Percentiles rank a stretch among this genome's conserved stretches.
Conservation (phyloP, 1,140 invertebrate genomes). For the Drosophila ambigua region DNA sequence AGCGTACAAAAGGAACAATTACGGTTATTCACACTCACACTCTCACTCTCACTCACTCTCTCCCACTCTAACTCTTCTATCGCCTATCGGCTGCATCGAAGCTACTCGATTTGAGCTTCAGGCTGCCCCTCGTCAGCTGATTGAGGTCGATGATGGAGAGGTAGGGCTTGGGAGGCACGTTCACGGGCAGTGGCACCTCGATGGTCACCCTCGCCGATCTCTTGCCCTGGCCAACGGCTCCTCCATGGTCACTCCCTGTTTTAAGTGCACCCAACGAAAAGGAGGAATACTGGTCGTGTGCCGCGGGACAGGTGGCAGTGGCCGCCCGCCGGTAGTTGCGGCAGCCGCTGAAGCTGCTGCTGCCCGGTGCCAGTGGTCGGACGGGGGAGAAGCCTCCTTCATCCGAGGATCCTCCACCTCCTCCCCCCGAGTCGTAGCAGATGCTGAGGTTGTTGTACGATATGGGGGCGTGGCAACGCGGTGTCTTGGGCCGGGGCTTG, state of each 20-base stretch:
- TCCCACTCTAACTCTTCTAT: constrained; percentile 15
- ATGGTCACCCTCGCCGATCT: constrained; percentile 46
- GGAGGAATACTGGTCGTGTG: constrained; percentile 69
- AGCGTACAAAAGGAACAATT: constrained; percentile 32
- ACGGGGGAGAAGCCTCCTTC: constrained; percentile 80
- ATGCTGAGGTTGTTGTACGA: constrained; percentile 86
- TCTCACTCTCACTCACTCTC: background rate
- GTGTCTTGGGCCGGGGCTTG: constrained; percentile 85
- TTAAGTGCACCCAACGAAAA: constrained; percentile 67
- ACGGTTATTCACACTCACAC: background rate
- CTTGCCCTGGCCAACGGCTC: constrained; percentile 32
- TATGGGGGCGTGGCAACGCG: constrained; percentile 86
- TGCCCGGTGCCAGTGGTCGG: constrained; percentile 66
- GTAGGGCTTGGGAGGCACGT: constrained; percentile 85
- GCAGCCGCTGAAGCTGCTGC: constrained; percentile 76
- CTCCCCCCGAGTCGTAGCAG: constrained; percentile 85
- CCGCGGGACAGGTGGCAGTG: constrained; percentile 53
- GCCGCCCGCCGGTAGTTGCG: constrained; percentile 67
- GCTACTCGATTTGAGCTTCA: constrained; percentile 83
- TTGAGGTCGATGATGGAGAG: constrained; percentile 90
- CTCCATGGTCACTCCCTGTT: constrained; percentile 64
- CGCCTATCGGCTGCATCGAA: constrained; percentile 68
- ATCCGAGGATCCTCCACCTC: constrained; percentile 80
- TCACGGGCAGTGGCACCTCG: constrained; percentile 63
- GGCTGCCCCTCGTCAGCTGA: constrained; percentile 86